Base-by-base conservation (phyloP, 2,888 invertebrate species). In the Imbricaverruca yamaguchii region DNA sequence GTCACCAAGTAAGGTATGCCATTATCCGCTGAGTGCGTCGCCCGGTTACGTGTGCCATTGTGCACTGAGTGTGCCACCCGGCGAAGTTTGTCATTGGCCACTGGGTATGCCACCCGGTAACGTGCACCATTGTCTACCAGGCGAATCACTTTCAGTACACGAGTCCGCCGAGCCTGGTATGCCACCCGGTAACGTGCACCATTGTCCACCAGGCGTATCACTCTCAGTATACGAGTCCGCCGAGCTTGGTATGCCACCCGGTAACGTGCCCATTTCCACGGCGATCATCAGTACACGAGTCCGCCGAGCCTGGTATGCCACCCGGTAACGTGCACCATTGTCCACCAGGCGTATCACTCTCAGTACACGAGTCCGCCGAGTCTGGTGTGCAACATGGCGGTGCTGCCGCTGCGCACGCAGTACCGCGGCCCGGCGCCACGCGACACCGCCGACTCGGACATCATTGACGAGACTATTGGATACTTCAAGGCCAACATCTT, bases 401-500 rank as follows among this genome's bases (percentile, higher is more conserved):
- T 99, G 81, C 88, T 98, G 84, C 97, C 99, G 13, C 88, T 99
- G 81, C 91, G 93, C 84, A 98, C 98, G 0, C 92, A 93, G 85
- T 94, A 92, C 86, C 91, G 97, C 85, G 99, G 99, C 12, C 98
- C 98, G 61, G 97, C 98, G 11, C 94, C 95, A 15, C 89, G 89
- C 81, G 88, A 88, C 69, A 84, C 86, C 86, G 89, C 89, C n/a
- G 91, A 91, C 81, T 93, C 93, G 78, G 99, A 99, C 88, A 94
- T 99, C 84, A 94, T 99, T 85, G 99, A 99, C 88, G 99, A 99
- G 90, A 95, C 98, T 81, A 90, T 99, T 63, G 94, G 94, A 86
- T 99, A 92, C 88, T 99, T 99, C 88, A 98, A 97, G 89, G 98
- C 99, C 0, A 99, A 99, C 89, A 97, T 99, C 0, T 99, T 99